phyloP scores from a whole-genome alignment of 2,113 vertebrate genomes.

The Dicentrarchus labrax region DNA sequence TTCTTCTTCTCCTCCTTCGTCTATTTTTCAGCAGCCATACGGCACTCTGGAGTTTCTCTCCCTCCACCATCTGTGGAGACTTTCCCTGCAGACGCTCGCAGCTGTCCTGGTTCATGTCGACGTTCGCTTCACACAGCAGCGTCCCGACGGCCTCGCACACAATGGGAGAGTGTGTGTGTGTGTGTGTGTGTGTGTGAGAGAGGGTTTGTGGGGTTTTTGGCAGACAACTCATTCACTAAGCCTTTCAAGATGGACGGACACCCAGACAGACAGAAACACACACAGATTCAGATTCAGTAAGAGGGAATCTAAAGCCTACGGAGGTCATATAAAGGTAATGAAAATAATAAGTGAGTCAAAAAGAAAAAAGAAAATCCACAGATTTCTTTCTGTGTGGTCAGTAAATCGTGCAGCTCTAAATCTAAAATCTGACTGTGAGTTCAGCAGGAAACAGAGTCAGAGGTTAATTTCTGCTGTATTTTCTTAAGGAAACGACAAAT shows the following conservation, averaged over 20 bases:
- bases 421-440: too few relatives aligned
- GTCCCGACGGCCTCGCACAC: slow-evolving; percentile 49
- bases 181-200: background rate
- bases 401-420: too few relatives aligned
- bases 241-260: slow-evolving; percentile 34
- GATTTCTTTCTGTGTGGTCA: too few relatives aligned
- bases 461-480: too few relatives aligned
- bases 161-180: slow-evolving; percentile 36
- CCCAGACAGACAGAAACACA: slow-evolving; percentile 12
- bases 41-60: slow-evolving; percentile 51
- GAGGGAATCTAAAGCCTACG: background rate
- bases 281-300: background rate
- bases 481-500: too few relatives aligned
- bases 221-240: slow-evolving; percentile 28
- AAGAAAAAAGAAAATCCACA: too few relatives aligned
- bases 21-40: slow-evolving; percentile 68
- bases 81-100: slow-evolving; percentile 69
- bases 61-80: slow-evolving; percentile 69
- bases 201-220: slow-evolving; percentile 30
- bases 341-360: too few relatives aligned
- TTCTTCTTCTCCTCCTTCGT: slow-evolving; percentile 29
- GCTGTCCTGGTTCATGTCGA: slow-evolving; percentile 67
- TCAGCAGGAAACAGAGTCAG: too few relatives aligned
- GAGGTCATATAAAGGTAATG: too few relatives aligned
- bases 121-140: slow-evolving; percentile 42